Evolutionary conservation across 1,140 invertebrate species (phyloP).

Genomic region (Triops longicaudatus): DNA sequence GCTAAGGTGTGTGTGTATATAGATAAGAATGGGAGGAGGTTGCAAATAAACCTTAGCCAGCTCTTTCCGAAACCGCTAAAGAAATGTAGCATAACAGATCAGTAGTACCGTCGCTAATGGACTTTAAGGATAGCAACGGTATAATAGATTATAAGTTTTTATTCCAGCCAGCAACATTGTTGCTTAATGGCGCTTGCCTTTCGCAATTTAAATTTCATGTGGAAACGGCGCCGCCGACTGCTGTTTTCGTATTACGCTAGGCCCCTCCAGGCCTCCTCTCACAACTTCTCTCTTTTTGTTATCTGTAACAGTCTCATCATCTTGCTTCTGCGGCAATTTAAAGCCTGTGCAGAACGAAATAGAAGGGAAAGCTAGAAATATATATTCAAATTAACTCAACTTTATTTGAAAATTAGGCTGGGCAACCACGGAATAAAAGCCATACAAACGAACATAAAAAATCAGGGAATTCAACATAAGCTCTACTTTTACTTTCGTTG

Average conservation of each 20-base stretch:
- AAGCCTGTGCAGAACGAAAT: not conserved
- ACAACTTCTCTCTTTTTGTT: not conserved
- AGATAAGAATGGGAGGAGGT: not conserved
- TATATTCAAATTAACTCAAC: not conserved
- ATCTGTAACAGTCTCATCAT: conserved; percentile 2
- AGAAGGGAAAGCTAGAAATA: not conserved
- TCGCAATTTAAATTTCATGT: conserved; percentile 13
- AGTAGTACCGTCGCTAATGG: conserved; percentile 14
- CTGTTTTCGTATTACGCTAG: not conserved
- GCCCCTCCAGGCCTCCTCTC: not conserved
- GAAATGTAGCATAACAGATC: conserved; percentile 1
- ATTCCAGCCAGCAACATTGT: not conserved
- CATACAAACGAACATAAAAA: too few species aligned
- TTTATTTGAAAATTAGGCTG: too few species aligned
- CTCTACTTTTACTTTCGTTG: too few species aligned
- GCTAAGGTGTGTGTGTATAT: not conserved
- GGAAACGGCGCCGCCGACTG: conserved; percentile 13
- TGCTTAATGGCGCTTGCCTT: conserved; percentile 14
- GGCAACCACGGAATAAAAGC: too few species aligned
- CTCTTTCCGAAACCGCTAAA: not conserved
- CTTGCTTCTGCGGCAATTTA: not conserved
- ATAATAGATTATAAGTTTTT: conserved; percentile 13
- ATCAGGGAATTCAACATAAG: too few species aligned
- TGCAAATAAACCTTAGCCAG: not conserved
- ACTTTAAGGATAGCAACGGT: not conserved